A percentile compares a stretch with the other conserved stretches of the same genome.
phyloP scores from a whole-genome alignment of 1,140 invertebrate genomes.

The Trichomalopsis sarcophagae region DNA sequence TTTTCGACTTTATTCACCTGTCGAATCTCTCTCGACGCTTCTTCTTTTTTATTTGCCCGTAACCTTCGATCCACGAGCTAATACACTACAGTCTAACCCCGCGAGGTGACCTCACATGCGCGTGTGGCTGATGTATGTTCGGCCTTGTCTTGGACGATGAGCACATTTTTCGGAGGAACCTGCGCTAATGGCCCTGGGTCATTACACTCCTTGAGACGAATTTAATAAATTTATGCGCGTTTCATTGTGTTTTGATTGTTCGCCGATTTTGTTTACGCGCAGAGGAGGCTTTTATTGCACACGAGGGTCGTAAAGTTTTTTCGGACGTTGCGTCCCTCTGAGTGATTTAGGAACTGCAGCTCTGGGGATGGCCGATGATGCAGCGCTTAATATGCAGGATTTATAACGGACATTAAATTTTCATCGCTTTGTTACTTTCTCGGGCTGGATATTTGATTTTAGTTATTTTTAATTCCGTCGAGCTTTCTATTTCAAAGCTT shows the following conservation, averaged over 20 bases:
- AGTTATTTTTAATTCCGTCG: too few relatives aligned
- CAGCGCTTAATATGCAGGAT: too few relatives aligned
- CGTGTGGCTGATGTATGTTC: not conserved
- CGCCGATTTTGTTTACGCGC: not conserved
- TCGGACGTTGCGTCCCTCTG: not conserved
- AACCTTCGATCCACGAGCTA: not conserved
- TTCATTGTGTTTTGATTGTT: not conserved
- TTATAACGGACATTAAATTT: too few relatives aligned
- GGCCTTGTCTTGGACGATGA: not conserved
- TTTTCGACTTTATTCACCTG: not conserved
- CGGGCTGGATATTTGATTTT: too few relatives aligned
- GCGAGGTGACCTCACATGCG: not conserved
- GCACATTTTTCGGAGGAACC: not conserved
- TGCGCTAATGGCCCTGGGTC: not conserved
- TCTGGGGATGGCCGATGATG: too few relatives aligned
- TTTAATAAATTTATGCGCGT: slow-evolving; percentile 25
- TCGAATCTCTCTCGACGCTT: not conserved
- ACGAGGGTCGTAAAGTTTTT: not conserved
- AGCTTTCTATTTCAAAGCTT: too few relatives aligned
- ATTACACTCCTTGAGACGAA: not conserved
- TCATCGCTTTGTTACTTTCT: too few relatives aligned
- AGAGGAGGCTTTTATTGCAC: not conserved
- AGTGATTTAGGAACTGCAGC: too few relatives aligned
- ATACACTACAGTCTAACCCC: too few relatives aligned
- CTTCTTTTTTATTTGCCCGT: not conserved